Conservation (phyloP, 2,797 vertebrate genomes). For the Eupleurogrammus muticus region DNA sequence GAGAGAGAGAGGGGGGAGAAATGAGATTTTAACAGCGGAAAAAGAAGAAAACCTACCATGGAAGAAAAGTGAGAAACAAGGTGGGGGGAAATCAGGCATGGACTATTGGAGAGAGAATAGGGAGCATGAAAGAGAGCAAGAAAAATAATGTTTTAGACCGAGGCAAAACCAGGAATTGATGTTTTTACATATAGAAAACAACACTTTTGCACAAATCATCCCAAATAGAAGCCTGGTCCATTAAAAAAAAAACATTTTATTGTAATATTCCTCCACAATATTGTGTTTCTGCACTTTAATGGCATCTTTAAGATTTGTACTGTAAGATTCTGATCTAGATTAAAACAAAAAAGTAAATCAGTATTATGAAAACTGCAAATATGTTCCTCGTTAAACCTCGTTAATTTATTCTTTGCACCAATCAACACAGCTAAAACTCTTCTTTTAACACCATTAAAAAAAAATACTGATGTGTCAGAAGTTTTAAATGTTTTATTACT, state of each 20-base stretch:
- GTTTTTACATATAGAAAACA: conserved; percentile 16
- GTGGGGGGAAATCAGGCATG: not conserved
- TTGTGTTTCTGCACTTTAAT: conserved; percentile 7
- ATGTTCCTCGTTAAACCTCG: not conserved
- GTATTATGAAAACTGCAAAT: not conserved
- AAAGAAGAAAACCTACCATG: conserved; percentile 41
- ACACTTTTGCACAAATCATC: not conserved
- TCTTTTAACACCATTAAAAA: not conserved
- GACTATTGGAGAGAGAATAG: conserved; percentile 3
- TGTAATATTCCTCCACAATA: too few relatives aligned
- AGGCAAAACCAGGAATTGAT: conserved; percentile 7
- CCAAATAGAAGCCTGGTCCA: not conserved
- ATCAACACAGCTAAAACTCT: not conserved
- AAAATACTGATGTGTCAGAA: not conserved
- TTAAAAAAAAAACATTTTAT: not conserved
- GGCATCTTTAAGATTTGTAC: not conserved
- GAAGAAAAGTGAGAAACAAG: conserved; percentile 41
- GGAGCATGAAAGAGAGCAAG: conserved; percentile 8
- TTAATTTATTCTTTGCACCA: not conserved
- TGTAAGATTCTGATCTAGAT: not conserved
- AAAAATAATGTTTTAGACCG: conserved; percentile 5
- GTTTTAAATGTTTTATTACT: conserved; percentile 42
- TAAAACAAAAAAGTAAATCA: not conserved
- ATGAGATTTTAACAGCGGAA: conserved; percentile 62
- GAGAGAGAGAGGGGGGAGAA: conserved; percentile 44